Conservation (phyloP, 2,797 vertebrate species). For the Galago senegalensis region DNA sequence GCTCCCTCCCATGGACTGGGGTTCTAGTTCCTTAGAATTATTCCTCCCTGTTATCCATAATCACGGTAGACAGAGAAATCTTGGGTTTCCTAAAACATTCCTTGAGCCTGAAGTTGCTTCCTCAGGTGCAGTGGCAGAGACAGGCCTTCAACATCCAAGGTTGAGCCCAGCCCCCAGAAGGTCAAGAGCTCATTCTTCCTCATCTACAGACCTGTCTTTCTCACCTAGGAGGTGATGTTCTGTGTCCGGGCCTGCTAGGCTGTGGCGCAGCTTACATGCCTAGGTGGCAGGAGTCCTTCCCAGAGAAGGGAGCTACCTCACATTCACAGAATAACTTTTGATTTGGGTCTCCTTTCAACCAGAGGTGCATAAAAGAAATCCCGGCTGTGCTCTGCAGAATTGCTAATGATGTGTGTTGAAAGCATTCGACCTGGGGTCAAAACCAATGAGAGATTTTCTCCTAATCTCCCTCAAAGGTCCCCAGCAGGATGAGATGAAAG, state of each 20-base stretch:
- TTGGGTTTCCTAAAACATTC: background rate
- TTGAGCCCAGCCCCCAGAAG: background rate
- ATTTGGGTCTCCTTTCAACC: background rate
- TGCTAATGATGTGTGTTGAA: background rate
- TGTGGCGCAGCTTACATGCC: background rate
- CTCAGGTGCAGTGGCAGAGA: background rate
- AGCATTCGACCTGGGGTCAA: background rate
- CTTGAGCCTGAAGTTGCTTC: background rate
- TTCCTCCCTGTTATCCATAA: background rate
- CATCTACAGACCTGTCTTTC: background rate
- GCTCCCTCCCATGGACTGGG: background rate
- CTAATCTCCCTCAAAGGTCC: conserved; percentile 14
- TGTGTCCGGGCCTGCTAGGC: background rate
- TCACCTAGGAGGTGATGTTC: background rate
- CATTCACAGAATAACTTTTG: background rate
- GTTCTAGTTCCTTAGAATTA: background rate
- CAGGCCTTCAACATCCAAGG: rapidly evolving
- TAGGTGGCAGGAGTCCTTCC: background rate
- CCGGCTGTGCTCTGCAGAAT: background rate
- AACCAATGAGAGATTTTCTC: background rate
- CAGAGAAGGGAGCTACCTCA: background rate
- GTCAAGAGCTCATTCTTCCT: background rate
- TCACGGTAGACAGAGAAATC: background rate
- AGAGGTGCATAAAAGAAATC: conserved; percentile 22
- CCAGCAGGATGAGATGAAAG: conserved; percentile 52